phyloP scores from a whole-genome alignment of 1,140 invertebrate genomes.

The Bicyclus anynana region DNA sequence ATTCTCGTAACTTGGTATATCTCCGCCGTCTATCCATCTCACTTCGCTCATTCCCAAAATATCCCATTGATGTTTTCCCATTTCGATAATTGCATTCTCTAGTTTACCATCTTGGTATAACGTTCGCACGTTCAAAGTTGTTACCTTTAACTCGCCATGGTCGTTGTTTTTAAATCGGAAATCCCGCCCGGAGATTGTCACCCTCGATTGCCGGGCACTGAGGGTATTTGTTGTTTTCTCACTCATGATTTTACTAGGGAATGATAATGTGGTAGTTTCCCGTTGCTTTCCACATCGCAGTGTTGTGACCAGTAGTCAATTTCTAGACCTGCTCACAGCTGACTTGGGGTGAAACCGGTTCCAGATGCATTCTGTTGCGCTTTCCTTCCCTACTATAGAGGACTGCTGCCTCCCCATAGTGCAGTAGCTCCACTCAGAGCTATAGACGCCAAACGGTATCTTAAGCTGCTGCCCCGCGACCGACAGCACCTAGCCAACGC shows the following conservation, averaged over 20 bases:
- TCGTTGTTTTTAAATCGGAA: neutral
- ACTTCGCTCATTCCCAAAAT: too few species aligned
- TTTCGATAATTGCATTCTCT: too few species aligned
- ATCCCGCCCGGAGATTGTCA: neutral
- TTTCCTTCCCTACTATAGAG: neutral
- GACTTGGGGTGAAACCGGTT: neutral
- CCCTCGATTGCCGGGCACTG: neutral
- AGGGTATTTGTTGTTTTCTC: neutral
- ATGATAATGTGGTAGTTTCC: neutral
- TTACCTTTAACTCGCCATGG: too few species aligned
- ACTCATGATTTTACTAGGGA: neutral
- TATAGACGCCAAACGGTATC: neutral
- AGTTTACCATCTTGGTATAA: too few species aligned
- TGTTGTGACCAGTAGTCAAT: neutral
- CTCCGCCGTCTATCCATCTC: too few species aligned
- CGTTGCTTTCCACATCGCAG: neutral
- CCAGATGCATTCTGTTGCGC: neutral
- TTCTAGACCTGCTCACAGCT: neutral
- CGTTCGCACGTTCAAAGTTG: too few species aligned
- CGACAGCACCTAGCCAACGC: neutral
- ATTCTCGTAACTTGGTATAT: too few species aligned
- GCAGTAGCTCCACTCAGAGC: too few species aligned
- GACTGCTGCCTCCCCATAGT: neutral
- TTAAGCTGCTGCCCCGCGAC: neutral
- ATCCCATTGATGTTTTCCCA: too few species aligned